Evolutionary conservation across 30 jellyfish, hydroid and myxozoan species (phyloP).

Genomic region (Chrysaora quinquecirrha): DNA sequence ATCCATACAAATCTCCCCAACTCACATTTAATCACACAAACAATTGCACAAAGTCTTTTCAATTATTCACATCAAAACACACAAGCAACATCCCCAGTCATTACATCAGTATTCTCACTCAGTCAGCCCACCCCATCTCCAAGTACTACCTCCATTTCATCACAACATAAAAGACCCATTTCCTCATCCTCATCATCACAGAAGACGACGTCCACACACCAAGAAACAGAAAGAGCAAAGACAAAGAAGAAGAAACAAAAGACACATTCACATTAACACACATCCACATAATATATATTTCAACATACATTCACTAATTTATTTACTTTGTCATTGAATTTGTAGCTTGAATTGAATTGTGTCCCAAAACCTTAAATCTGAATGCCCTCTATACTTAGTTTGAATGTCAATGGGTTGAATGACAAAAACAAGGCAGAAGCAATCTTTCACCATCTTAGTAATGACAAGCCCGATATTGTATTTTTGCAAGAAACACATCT

Average conservation of each 20-base stretch:
- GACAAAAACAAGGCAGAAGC: background rate
- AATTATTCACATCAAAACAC: background rate
- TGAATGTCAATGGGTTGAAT: background rate
- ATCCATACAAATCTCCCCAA: background rate
- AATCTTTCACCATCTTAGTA: background rate
- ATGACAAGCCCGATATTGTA: background rate
- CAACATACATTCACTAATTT: too few relatives aligned
- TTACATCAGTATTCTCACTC: background rate
- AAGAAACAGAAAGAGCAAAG: background rate
- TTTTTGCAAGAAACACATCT: background rate
- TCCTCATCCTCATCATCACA: background rate
- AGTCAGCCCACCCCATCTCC: background rate
- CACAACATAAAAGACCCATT: background rate
- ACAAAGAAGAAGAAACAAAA: background rate
- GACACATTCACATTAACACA: background rate
- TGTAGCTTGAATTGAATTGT: background rate
- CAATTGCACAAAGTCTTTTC: background rate
- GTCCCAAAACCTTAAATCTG: background rate
- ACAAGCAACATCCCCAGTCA: too few relatives aligned
- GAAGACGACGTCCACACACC: too few relatives aligned
- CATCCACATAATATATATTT: background rate
- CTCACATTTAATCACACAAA: background rate
- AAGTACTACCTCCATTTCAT: background rate
- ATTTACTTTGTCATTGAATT: too few relatives aligned
- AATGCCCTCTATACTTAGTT: background rate